Conservation (phyloP, 2,797 vertebrate species). For the Hydrolagus colliei region DNA sequence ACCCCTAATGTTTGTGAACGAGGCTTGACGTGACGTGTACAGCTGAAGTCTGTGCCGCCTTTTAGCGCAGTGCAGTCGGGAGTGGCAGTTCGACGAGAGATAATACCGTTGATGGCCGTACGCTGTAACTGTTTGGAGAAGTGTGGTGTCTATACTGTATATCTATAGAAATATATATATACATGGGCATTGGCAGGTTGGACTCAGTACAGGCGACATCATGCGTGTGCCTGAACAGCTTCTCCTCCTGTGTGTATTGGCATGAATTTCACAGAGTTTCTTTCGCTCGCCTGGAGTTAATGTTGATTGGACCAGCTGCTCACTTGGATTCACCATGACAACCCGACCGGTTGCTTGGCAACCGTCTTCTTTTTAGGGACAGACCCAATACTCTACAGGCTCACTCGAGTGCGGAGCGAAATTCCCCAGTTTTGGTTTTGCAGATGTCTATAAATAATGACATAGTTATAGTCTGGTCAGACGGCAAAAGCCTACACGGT, state of each 20-base stretch:
- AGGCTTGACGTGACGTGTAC: background rate
- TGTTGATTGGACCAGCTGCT: slow-evolving; percentile 91
- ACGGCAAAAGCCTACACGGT: background rate
- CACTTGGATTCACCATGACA: slow-evolving; percentile 93
- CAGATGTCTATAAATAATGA: slow-evolving; percentile 32
- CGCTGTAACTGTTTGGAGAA: slow-evolving; percentile 18
- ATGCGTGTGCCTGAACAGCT: slow-evolving; percentile 63
- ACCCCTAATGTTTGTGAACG: too few relatives aligned
- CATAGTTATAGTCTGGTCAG: slow-evolving; percentile 27
- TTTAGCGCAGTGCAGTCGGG: background rate
- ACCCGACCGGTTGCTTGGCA: slow-evolving; percentile 93
- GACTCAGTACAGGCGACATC: slow-evolving; percentile 44
- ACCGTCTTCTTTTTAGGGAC: slow-evolving; percentile 73
- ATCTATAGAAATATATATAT: background rate
- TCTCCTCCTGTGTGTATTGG: slow-evolving; percentile 69
- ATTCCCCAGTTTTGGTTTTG: slow-evolving; percentile 28
- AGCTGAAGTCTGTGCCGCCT: background rate
- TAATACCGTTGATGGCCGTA: background rate
- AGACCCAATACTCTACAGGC: slow-evolving; percentile 80
- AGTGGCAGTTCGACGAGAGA: slow-evolving; percentile 13
- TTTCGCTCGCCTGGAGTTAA: slow-evolving; percentile 74
- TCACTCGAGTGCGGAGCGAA: slow-evolving; percentile 37
- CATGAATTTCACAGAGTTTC: slow-evolving; percentile 73
- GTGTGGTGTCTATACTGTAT: background rate
- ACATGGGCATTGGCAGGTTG: slow-evolving; percentile 14